Evolutionary conservation across 2,888 invertebrate genomes (phyloP).

Genomic region (Papilio demoleus): DNA sequence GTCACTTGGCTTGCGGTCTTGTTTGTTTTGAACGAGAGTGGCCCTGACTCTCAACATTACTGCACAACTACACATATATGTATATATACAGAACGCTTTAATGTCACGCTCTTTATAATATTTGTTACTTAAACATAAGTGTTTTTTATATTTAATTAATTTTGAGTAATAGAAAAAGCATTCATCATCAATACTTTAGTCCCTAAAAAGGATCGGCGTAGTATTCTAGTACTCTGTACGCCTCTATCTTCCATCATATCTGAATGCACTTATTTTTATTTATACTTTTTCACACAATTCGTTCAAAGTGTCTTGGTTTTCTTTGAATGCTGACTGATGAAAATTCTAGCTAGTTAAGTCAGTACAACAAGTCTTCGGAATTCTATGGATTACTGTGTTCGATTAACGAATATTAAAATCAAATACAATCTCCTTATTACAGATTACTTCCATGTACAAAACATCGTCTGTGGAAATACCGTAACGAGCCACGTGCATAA

Average conservation of each 20-base stretch:
- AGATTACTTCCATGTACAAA: constrained; percentile 13
- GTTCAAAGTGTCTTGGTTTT: no score
- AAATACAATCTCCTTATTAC: constrained; percentile 13
- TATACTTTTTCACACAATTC: no score
- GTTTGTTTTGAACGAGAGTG: constrained; percentile 47
- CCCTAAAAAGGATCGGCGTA: no score
- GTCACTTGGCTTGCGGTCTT: constrained; percentile 46
- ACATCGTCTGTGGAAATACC: constrained; percentile 43
- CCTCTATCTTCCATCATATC: no score
- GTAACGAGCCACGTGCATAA: constrained; percentile 52
- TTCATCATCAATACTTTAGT: no score
- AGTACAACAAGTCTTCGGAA: not conserved
- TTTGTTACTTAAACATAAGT: not conserved
- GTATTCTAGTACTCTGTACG: no score
- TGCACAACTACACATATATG: not conserved
- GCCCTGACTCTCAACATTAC: constrained; percentile 29
- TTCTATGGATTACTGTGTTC: not conserved
- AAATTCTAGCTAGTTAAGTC: no score
- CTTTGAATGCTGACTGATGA: no score
- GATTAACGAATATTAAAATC: not conserved
- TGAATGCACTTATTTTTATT: no score
- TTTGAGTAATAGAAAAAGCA: not conserved
- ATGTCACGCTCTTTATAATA: not conserved
- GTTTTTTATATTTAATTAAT: not conserved
- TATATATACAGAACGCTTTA: constrained; percentile 1